Base-by-base conservation (phyloP, 2,888 invertebrate genomes). In the Nudaria mundana region DNA sequence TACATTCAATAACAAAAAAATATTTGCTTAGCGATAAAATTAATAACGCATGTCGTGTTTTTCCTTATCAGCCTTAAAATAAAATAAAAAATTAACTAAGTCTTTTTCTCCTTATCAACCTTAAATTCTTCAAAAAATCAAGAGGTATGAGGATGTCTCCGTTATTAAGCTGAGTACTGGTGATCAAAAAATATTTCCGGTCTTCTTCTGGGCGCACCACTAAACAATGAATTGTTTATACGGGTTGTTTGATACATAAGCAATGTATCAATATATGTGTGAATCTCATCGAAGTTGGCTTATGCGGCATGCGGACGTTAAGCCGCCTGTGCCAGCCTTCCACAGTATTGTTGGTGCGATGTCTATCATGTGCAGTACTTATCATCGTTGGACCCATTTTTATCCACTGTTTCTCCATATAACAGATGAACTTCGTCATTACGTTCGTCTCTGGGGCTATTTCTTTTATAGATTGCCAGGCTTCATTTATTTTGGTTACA, bases 301-400 rank as follows among this genome's bases (percentile, higher is more conserved):
- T 40, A 20, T 25, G 14, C 24, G 18, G 25, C 40, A 36, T 36
- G 8, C 40, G 35, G 12, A 23, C 25, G 30, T 40, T 40, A 23
- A 40, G 20, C 10, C 38, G 38, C 31, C 31, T 28, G 31, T 38
- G 38, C 32, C 38, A 32, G 18, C 31, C 32, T 31, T 26, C 28
- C 10, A 28, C 11, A 18, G 18, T 18, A 22, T 32, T 38, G 12
- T 38, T 32, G 7, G 22, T 39, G 5, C 32, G 24, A 14, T 33
- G 32, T 13, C 18, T 20, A 20, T 28, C 29, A 15, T 24, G 23
- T 18, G 35, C 34, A 30, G 25, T 30, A 18, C 30, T 36, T 37
- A 37, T 30, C 15, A 15, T 15, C 15, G 29, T 7, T 13, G 26
- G 26, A 13, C 26, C 3, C 5, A 25, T 12, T 25, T 25, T 12